These are phyloP conservation scores for Lamproptera curius DNA, from an alignment of 2,888 invertebrate species.

Conservation along the genomic window DNA sequence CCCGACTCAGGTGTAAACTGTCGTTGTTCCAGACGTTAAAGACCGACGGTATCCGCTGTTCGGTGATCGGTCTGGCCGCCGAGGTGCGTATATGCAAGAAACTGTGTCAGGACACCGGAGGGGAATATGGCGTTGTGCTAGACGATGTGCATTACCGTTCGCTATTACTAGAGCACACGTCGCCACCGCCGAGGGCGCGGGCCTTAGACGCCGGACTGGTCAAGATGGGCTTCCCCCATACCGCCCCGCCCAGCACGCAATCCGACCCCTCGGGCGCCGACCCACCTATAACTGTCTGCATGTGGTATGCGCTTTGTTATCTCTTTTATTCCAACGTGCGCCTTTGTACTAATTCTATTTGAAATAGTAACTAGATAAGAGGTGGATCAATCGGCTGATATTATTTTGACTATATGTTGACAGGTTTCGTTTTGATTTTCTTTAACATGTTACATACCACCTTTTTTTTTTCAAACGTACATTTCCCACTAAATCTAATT, in stretches of 20 bases:
- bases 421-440: too few species aligned
- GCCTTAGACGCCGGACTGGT: conserved; percentile 87
- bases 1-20: too few species aligned
- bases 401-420: too few species aligned
- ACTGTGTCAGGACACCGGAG: conserved; percentile 91
- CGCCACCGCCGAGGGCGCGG: conserved; percentile 79
- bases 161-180: conserved; percentile 75
- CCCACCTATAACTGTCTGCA: conserved; percentile 91
- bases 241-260: conserved; percentile 77
- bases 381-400: too few species aligned
- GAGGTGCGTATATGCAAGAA: conserved; percentile 95
- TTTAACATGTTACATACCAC: too few species aligned
- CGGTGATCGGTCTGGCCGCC: conserved; percentile 96
- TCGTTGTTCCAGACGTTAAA: conserved; percentile 82
- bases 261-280: conserved; percentile 61
- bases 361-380: too few species aligned
- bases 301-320: conserved; percentile 88
- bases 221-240: conserved; percentile 98
- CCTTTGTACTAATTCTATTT: too few species aligned
- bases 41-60: conserved; percentile 91
- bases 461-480: too few species aligned
- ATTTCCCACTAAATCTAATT: too few species aligned
- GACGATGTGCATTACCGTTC: conserved; percentile 86
- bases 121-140: conserved; percentile 88
- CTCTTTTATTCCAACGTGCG: too few species aligned